Base-by-base conservation (phyloP, 2,797 vertebrate species). In the Alca torda region DNA sequence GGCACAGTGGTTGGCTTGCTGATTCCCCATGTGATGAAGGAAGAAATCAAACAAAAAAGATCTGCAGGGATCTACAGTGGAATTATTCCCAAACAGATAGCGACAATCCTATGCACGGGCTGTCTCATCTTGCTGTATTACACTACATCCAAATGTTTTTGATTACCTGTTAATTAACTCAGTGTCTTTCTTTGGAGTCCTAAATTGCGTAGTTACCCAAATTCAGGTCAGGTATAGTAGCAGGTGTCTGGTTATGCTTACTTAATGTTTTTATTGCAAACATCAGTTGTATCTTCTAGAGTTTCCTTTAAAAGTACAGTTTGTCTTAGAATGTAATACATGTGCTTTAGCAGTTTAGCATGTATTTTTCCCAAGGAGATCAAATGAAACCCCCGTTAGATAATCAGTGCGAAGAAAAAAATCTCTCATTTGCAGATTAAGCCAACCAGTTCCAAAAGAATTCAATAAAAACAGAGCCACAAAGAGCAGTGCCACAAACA, bases 321-420 rank as follows among this genome's bases (percentile, higher is more conserved):
- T 64, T 81, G n/a, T 82, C 63, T 81, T 73, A 50, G 31, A 81
- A 63, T 28, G 63, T 73, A 65, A 67, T 45, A 45, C 53, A 78
- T 0, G 1, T 72, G 31, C 79, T 87, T 85, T 43, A 84, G 70
- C 51, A 76, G 25, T 46, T 89, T 37, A 60, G 50, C 26, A 45
- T 63, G 30, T 39, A 9, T 91, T 94, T 95, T 95, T 95, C 97
- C 76, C 97, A 96, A 91, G 95, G 76, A 89, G 95, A 97, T 97
- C 79, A 84, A 91, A 69, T 97, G 26, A 96, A 96, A 76, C 4
- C 30, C 41, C 51, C 16, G 13, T 95, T 96, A 96, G 69, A 94
- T 91, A 97, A 97, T 21, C 65, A 37, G 4, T 41, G 46, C 30
- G 23, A 92, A 81, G 53, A 10, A 64, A 87, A 87, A 72, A 61